phyloP scores from a whole-genome alignment of 2,113 vertebrate genomes.

The Theristicus caerulescens region DNA sequence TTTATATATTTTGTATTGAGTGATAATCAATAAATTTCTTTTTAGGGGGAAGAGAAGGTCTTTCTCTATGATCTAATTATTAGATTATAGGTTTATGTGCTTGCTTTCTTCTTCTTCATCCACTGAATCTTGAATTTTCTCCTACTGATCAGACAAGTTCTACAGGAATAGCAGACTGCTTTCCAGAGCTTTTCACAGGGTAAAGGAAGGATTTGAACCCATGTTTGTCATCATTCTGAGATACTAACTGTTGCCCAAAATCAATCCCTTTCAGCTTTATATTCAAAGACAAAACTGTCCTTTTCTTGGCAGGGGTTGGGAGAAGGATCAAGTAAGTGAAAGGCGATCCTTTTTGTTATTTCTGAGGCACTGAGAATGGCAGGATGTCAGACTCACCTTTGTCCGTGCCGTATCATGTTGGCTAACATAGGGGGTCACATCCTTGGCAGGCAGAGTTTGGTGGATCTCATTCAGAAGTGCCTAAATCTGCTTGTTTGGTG shows the following conservation, averaged over 20 bases:
- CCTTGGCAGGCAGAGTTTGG: background rate
- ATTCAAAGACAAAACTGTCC: background rate
- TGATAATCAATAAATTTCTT: background rate
- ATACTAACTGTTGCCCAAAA: background rate
- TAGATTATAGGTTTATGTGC: background rate
- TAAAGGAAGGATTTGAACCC: background rate
- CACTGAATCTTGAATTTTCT: background rate
- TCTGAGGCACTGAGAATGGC: background rate
- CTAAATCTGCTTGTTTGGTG: background rate
- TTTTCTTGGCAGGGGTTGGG: background rate
- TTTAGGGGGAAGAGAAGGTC: background rate
- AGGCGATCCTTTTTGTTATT: background rate
- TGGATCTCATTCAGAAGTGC: background rate
- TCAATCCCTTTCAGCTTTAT: background rate
- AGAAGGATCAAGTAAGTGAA: background rate
- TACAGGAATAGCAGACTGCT: background rate
- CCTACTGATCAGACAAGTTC: background rate
- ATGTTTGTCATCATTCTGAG: background rate
- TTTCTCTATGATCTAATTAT: background rate
- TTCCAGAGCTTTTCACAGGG: background rate
- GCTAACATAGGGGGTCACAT: background rate
- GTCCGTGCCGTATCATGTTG: fast-evolving
- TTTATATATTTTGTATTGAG: background rate
- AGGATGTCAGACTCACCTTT: background rate
- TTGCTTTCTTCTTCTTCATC: background rate